Conservation (phyloP, 2,113 vertebrate genomes). For the Ammodytes dubius region DNA sequence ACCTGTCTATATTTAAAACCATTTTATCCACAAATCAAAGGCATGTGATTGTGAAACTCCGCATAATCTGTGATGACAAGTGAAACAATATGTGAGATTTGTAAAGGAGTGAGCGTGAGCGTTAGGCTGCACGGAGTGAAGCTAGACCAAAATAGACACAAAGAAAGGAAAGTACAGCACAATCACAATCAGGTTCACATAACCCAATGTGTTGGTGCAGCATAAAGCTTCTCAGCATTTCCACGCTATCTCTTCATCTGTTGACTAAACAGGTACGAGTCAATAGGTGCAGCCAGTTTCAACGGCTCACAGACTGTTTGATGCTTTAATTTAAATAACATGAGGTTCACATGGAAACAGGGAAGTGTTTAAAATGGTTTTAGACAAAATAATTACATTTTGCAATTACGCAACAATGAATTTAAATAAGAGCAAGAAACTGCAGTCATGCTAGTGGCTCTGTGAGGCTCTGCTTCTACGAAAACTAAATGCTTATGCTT, state of each 20-base stretch:
- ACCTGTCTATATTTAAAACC: constrained; percentile 59
- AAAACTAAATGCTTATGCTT: not conserved
- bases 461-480: not conserved
- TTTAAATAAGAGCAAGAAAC: not conserved
- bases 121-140: constrained; percentile 8
- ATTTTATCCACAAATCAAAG: constrained; percentile 63
- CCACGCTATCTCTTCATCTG: constrained; percentile 21
- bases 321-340: constrained; percentile 15
- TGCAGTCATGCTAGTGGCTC: not conserved
- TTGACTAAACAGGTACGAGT: constrained; percentile 44
- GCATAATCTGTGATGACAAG: constrained; percentile 69
- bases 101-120: constrained; percentile 43
- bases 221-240: constrained; percentile 38
- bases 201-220: constrained; percentile 39
- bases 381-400: not conserved
- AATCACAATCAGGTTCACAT: constrained; percentile 54
- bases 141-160: constrained; percentile 72
- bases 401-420: not conserved
- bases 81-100: constrained; percentile 73
- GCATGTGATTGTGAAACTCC: constrained; percentile 43
- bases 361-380: not conserved
- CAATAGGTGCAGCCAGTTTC: constrained; percentile 5
- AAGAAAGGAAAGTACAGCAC: constrained; percentile 66
- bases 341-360: not conserved
- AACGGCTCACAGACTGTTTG: not conserved